A percentile compares a stretch with the other conserved stretches of the same genome.
phyloP scores from a whole-genome alignment of 23 tunicate genomes.

The Oikopleura albicans region DNA sequence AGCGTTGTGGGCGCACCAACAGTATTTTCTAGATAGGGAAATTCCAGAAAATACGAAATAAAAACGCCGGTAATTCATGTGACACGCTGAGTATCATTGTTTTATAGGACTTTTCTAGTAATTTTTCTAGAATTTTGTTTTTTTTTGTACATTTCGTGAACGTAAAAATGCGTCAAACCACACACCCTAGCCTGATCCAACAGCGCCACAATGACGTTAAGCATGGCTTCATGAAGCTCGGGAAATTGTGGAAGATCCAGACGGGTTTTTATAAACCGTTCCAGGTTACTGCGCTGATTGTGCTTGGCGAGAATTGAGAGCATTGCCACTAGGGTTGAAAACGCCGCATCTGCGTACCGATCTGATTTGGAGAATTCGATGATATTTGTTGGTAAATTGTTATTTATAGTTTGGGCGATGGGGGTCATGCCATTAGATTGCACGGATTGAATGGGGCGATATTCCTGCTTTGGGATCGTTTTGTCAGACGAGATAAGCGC shows the following conservation, averaged over 20 bases:
- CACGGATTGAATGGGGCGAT: neutral
- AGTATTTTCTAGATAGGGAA: no score
- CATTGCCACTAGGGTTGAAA: neutral
- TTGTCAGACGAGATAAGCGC: neutral
- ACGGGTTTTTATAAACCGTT: neutral
- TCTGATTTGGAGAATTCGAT: conserved; percentile 8
- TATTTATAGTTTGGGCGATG: neutral
- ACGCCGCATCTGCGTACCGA: neutral
- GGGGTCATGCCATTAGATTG: no score
- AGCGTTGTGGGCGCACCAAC: no score
- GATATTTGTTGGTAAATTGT: neutral
- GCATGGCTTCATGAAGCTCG: neutral
- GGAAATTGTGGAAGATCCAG: neutral
- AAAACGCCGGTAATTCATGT: no score
- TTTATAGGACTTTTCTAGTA: no score
- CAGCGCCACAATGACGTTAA: neutral
- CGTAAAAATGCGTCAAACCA: no score
- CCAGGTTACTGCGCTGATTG: neutral
- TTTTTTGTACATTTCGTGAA: no score
- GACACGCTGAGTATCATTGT: no score
- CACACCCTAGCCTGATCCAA: neutral
- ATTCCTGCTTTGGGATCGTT: neutral
- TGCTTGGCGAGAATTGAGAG: neutral
- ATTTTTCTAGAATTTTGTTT: no score
- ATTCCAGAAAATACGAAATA: no score